Conservation (phyloP, 1,140 invertebrate species). For the Drosophila persimilis region DNA sequence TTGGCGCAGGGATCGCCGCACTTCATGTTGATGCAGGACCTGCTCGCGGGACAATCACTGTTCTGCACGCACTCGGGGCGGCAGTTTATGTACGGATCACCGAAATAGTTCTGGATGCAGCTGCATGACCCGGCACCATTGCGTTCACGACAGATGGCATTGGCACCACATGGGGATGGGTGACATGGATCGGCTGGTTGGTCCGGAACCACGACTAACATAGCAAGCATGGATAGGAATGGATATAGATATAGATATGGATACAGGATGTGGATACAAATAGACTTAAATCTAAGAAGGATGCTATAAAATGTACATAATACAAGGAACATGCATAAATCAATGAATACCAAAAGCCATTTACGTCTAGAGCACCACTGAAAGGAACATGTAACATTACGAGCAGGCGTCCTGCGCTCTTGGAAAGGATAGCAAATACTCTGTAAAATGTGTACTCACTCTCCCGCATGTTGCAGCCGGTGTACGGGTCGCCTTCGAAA, state of each 20-base stretch:
- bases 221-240: constrained; percentile 59
- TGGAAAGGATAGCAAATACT: constrained; percentile 41
- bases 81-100: constrained; percentile 92
- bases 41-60: constrained; percentile 88
- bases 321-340: constrained; percentile 66
- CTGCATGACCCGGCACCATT: constrained; percentile 91
- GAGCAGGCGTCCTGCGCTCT: constrained; percentile 28
- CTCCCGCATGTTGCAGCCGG: constrained; percentile 87
- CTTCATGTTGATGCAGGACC: constrained; percentile 92
- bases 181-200: constrained; percentile 87
- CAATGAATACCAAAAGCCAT: constrained; percentile 60
- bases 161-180: constrained; percentile 92
- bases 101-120: constrained; percentile 91
- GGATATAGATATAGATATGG: constrained; percentile 51
- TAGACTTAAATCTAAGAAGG: constrained; percentile 45
- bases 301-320: constrained; percentile 59
- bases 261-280: constrained; percentile 34
- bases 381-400: constrained; percentile 75
- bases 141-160: constrained; percentile 90
- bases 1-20: constrained; percentile 92
- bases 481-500: constrained; percentile 92
- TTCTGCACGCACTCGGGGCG: constrained; percentile 93
- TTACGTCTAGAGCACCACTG: constrained; percentile 72
- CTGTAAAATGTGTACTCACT: constrained; percentile 84
- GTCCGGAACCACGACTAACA: constrained; percentile 77